A percentile compares a stretch with the other conserved stretches of the same genome.
phyloP scores from a whole-genome alignment of 2,113 vertebrate genomes.

The Turnix velox region DNA sequence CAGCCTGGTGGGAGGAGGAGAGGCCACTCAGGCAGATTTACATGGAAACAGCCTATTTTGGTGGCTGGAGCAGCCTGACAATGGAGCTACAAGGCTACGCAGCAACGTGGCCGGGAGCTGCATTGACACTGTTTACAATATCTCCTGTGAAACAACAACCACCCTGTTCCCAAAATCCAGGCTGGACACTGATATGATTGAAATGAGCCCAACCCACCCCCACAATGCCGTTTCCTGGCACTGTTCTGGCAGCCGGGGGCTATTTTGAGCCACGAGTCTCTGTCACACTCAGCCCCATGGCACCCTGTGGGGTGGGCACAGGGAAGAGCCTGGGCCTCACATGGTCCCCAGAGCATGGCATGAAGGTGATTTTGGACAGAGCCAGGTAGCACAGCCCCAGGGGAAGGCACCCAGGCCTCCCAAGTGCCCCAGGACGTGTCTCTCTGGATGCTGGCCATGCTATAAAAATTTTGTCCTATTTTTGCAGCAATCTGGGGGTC shows the following conservation, averaged over 20 bases:
- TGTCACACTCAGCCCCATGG: background rate
- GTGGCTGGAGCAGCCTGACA: background rate
- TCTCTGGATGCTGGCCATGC: background rate
- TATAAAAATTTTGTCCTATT: background rate
- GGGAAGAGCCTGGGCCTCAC: background rate
- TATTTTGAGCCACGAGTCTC: background rate
- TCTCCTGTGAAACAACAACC: slow-evolving; percentile 26
- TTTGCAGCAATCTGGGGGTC: background rate
- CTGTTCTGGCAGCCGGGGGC: background rate
- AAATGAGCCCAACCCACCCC: background rate
- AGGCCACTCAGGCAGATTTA: background rate
- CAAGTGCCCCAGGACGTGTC: accelerated
- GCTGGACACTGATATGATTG: slow-evolving; percentile 5
- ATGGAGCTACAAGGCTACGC: slow-evolving; percentile 50
- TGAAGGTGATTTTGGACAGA: background rate
- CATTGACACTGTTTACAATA: slow-evolving; percentile 53
- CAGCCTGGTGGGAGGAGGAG: background rate
- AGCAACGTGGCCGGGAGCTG: background rate
- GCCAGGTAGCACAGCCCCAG: background rate
- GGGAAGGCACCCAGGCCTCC: background rate
- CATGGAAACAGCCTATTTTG: slow-evolving; percentile 16
- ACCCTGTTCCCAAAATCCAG: slow-evolving; percentile 37
- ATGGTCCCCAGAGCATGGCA: accelerated
- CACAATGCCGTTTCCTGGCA: background rate
- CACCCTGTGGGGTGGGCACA: background rate